Evolutionary conservation across 2,888 invertebrate species (phyloP), one percentile per base, ranked within the genome.

Genomic region (Xanthorhoe spadicearia): DNA sequence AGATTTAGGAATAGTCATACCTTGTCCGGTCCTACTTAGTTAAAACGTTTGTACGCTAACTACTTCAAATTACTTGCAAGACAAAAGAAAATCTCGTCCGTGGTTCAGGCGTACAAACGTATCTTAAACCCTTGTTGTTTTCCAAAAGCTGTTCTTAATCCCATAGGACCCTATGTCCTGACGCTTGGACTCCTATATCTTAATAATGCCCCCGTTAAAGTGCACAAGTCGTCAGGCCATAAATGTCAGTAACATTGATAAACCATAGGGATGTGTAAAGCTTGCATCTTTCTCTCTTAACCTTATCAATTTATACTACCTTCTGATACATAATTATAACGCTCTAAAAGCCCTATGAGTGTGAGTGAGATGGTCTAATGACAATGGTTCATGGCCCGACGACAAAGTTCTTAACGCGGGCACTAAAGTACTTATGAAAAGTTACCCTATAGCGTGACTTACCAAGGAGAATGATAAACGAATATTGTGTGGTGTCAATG

Each of bases 361-460:
- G 23, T 4, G 23, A 23, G 23, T 4, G 23, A 23, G 23, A 23
- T 23, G 4, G 23, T 3, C 23, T 23, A 4, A 23, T 23, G 1
- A 23, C 23, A 23, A 23, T 23, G 4, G 4, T 23, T 23, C 4
- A 23, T 23, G 23, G 23, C 23, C 23, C 23, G 23, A 23, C 23
- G 23, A 23, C 23, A 3, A 1, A 23, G 23, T 23, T 23, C 23
- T 23, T 23, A 23, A 23, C 23, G 23, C 23, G 23, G 23, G 23
- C 23, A 4, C 23, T 23, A 23, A 3, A 68, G 69, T 66, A 19
- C 4, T 13, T 61, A 48, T 48, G 62, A 74, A 89, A 89, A 78
- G 87, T 90, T 88, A 90, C 90, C 86, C 73, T 87, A 77, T 74
- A 84, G 83, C 89, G 89, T 92, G 83, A 88, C 89, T 32, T 32